Evolutionary conservation across 2,113 vertebrate genomes (phyloP), one percentile per base, ranked within the genome.

Genomic region (Mobula hypostoma): DNA sequence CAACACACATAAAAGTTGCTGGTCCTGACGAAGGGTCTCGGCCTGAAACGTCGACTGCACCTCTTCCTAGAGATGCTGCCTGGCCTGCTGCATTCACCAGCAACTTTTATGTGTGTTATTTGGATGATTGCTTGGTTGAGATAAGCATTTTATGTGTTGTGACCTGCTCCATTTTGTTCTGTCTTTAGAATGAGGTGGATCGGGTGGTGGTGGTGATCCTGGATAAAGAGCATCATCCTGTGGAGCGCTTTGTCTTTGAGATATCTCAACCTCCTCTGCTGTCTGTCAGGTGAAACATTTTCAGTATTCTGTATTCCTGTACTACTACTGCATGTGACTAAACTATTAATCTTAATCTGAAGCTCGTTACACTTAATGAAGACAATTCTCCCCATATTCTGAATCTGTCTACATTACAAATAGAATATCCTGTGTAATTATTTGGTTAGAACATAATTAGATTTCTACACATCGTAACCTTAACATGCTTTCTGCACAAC

Each of bases 181-280:
- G 83, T 63, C 95, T 96, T 90, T 96, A 99, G 99, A 99, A 99
- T 0, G 98, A 99, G 15, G 99, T 99, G 95, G 99, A 99, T 96
- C 99, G 99, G 94, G 98, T 99, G 5, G 98, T 99, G 14, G 98
- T 99, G 78, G 98, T 99, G 63, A 99, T 99, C 95, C 97, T 99
- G 97, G 98, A 99, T 95, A 99, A 99, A 97, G 99, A 99, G 95
- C 98, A 99, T 96, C 98, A 98, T 95, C 98, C 99, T 7, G 98
- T 99, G 94, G 99, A 99, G 96, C 98, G 99, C 97, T 99, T 99
- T 94, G 98, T 99, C 94, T 99, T 99, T 94, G 98, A 99, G 96
- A 99, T 99, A 94, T 99, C 97, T 0, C 99, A 99, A 94, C 99
- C 99, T 0, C 98, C 99, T 0, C 95, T 99, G 32, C 97, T 99